A percentile compares a stretch with the other conserved stretches of the same genome.
phyloP scores from a whole-genome alignment of 1,140 invertebrate genomes.

The Parasteatoda tepidariorum region DNA sequence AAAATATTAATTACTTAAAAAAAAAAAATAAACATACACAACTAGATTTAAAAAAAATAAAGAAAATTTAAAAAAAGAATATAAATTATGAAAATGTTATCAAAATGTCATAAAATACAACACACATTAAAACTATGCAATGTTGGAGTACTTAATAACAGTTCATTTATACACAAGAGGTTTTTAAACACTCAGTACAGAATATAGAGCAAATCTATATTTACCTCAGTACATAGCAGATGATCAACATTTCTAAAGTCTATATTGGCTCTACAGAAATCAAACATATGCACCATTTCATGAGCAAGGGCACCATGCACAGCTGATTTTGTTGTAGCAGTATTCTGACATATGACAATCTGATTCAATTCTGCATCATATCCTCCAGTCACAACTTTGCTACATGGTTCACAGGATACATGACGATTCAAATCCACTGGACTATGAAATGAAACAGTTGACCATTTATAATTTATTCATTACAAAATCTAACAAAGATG shows the following conservation, averaged over 20 bases:
- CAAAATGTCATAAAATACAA: too few species aligned
- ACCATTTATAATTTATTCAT: not conserved
- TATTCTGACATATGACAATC: conserved; percentile 93
- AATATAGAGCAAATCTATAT: too few species aligned
- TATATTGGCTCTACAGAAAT: conserved; percentile 88
- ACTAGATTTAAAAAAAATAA: too few species aligned
- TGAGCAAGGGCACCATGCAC: conserved; percentile 86
- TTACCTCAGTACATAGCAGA: conserved; percentile 93
- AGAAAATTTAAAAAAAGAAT: too few species aligned
- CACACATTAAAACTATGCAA: too few species aligned
- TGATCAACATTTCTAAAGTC: conserved; percentile 93
- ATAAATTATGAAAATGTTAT: too few species aligned
- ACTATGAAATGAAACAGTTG: conserved; percentile 70
- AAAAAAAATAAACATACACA: too few species aligned
- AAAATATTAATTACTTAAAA: too few species aligned
- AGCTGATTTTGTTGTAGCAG: conserved; percentile 71
- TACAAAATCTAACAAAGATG: not conserved
- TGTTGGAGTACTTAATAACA: too few species aligned
- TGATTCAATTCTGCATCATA: conserved; percentile 91
- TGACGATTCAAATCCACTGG: conserved; percentile 85
- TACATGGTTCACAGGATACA: conserved; percentile 92
- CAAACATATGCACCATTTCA: conserved; percentile 97
- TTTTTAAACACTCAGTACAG: too few species aligned
- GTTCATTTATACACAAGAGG: too few species aligned
- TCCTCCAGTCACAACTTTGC: conserved; percentile 84